A percentile compares a stretch with the other conserved stretches of the same genome.
These are phyloP conservation scores for Xiphorhynchus elegans DNA, from an alignment of 2,113 vertebrate genomes.

Conservation along the genomic window DNA sequence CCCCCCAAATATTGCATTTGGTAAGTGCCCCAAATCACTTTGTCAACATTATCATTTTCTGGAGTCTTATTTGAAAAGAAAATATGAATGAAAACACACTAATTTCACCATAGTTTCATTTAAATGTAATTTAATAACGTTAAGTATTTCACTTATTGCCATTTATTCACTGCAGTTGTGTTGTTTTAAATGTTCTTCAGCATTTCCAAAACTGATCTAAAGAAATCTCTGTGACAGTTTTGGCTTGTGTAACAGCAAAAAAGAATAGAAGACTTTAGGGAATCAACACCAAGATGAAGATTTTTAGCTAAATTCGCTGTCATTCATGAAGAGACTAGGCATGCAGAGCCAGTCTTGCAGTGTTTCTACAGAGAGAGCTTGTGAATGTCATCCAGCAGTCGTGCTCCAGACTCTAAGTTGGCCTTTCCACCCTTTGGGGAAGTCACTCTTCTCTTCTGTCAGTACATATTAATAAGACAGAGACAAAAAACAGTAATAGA, in stretches of 20 bases:
- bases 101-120: background rate
- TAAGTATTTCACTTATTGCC: background rate
- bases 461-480: background rate
- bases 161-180: background rate
- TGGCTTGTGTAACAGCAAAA: background rate
- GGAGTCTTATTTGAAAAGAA: background rate
- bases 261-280: background rate
- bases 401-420: background rate
- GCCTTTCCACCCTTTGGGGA: background rate
- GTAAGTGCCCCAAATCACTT: background rate
- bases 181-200: background rate
- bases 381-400: background rate
- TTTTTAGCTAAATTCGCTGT: background rate
- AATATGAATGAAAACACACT: background rate
- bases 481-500: background rate
- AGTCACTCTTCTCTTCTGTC: slow-evolving; percentile 22
- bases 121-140: background rate
- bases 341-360: background rate
- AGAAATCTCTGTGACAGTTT: background rate
- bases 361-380: background rate
- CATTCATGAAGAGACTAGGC: background rate
- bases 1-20: background rate
- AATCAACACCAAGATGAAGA: background rate
- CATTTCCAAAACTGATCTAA: background rate
- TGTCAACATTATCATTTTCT: background rate